Evolutionary conservation across 2,888 invertebrate genomes (phyloP), one percentile per base, ranked within the genome.

Genomic region (Eupsilia transversa): DNA sequence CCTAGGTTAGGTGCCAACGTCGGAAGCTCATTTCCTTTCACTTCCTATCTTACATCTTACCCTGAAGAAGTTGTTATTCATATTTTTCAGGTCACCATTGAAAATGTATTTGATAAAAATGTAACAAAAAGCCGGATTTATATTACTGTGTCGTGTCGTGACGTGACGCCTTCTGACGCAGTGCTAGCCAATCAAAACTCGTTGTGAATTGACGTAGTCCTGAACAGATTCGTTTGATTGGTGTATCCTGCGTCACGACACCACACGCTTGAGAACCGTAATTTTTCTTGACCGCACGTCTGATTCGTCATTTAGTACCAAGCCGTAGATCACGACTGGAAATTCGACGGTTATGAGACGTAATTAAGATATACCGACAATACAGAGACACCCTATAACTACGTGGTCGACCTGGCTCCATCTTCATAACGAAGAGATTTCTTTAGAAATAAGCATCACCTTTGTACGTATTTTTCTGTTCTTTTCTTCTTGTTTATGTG

Each of bases 11-110:
- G 7, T 33, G 59, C 27, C n/a, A 66, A 57, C 61, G 52, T 46
- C 74, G 61, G 56, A 66, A 70, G 7, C 69, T 54, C 79, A 79
- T 74, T 79, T 79, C 74, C 79, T 60, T 67, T 70, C 20, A 0
- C 14, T 35, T 4, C 38, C 54, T 79, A 79, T 79, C 79, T 63
- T 20, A 63, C n/a, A 79, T 79, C 79, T 74, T 59, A 70, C 74
- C 63, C 33, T 79, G 63, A 69, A 49, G 27, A 70, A 46, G 7
- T 43, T 20, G 43, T 63, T 52, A 35, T 59, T 74, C 2, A 41
- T 54, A 54, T 63, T 67, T 64, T 74, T 59, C 33, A 79, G 65
- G 69, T 70, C 74, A 64, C 12, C 20, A 35, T 4, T 27, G 27
- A 30, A 38, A 70, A 67, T 20, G n/a, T 0, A 17, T 14, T 35